Base-by-base conservation (phyloP, 2,797 vertebrate genomes). In the Chanos chanos region DNA sequence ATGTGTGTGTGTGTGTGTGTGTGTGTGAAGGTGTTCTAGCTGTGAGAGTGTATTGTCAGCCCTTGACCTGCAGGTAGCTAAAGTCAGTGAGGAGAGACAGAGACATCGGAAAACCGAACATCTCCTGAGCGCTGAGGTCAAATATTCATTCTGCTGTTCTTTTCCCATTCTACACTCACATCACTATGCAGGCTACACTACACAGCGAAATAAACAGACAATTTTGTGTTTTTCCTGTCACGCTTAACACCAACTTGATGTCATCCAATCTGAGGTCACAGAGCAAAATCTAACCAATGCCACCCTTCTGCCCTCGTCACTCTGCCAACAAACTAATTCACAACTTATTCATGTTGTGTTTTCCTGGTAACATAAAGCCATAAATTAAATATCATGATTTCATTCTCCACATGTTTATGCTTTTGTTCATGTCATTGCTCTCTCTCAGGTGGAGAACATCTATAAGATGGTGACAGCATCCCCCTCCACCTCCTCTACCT, bases 1-100 rank as follows among this genome's bases (percentile, higher is more conserved):
- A 28, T 61, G 18, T 51, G 16, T 21, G 21, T 40, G 27, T 37
- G 44, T 48, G 3, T 30, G 3, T 19, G 31, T 48, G 12, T 27
- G 39, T 41, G 19, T 43, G 48, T 68, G 40, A 72, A 92, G 91
- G 91, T 92, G 91, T 0, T 85, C 88, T n/a, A 86, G 88, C 61
- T 93, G 90, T n/a, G 89, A 92, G 74, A 83, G 85, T 0, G 89
- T 92, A 54, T 85, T 91, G 50, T 60, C 87, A 51, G 86, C 88
- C 63, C 91, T 92, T 21, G 89, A 92, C 53, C 87, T 89, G 68
- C 91, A 93, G 70, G 89, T 92, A n/a, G 76, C 89, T 64, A 77
- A 88, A 76, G 87, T 90, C 66, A 89, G 88, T 76, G 86, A 87
- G 36, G 87, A 84, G 76, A 90, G 89, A 71, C 89, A 90, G 71